Evolutionary conservation across 2,797 vertebrate species (phyloP).

Genomic region (Coccyzus lansbergi): DNA sequence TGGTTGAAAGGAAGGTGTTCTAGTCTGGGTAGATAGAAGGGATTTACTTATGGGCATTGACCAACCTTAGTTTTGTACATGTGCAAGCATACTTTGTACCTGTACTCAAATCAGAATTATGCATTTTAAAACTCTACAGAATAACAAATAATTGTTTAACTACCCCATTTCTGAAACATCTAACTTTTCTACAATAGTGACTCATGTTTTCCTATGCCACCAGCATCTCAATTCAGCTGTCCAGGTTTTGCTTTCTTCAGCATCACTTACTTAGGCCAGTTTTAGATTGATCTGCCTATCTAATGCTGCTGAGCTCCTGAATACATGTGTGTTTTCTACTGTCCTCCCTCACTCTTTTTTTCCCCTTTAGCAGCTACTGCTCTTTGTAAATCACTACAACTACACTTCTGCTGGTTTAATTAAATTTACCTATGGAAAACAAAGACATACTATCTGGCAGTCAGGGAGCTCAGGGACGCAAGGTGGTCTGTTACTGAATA

Average conservation of each 20-base stretch:
- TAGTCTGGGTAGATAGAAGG: neutral
- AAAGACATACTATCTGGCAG: slow-evolving; percentile 51
- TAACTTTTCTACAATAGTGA: neutral
- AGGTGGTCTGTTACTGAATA: slow-evolving; percentile 58
- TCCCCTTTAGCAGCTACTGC: neutral
- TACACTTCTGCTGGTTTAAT: slow-evolving; percentile 34
- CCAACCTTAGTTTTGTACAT: neutral
- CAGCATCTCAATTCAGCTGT: neutral
- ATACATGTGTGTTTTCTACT: neutral
- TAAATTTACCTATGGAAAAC: slow-evolving; percentile 58
- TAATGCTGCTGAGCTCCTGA: neutral
- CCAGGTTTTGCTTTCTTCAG: neutral
- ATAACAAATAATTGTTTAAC: neutral
- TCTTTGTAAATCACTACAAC: neutral
- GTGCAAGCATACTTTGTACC: neutral
- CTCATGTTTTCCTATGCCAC: neutral
- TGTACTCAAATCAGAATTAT: neutral
- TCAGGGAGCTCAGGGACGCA: slow-evolving; percentile 23
- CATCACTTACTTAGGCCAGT: neutral
- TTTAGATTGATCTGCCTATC: neutral
- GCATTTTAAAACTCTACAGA: neutral
- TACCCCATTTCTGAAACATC: neutral
- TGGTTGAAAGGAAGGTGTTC: neutral
- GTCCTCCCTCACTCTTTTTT: neutral
- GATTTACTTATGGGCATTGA: neutral